Evolutionary conservation across 2,888 invertebrate genomes (phyloP), one percentile per base, ranked within the genome.

Genomic region (Eupsilia transversa): DNA sequence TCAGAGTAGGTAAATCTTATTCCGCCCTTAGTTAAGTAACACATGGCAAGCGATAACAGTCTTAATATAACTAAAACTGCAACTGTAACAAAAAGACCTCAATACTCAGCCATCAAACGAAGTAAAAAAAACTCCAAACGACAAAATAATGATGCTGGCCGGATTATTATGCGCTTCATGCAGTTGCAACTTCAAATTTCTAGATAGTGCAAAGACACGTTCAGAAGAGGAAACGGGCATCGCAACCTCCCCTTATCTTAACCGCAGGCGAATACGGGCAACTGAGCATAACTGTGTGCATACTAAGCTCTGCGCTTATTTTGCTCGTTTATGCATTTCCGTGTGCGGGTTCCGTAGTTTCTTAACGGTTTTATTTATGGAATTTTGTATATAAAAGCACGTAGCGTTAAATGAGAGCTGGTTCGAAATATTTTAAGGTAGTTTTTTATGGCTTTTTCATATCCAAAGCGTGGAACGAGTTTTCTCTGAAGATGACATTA

Each of bases 161-260:
- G 49, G 77, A 86, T 87, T 83, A 85, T 73, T 80, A 79, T 87
- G 65, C 79, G 73, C 59, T 83, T 69, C 77, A 69, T 83, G 77
- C 80, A 77, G 60, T 74, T 68, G 67, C 69, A 83, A 87, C 77
- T 85, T 81, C 78, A 72, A 78, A 86, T 82, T 86, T 76, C 74
- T 73, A 82, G 82, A 83, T 86, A 85, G 74, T 75, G 82, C 67
- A 82, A 79, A 83, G 86, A 84, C 86, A 86, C 87, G 85, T 84
- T 84, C 85, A 77, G 82, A 70, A 82, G 84, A 87, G 83, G 82
- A 84, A 86, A 81, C 83, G 78, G 85, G 85, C 82, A 80, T 74
- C 74, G 82, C 78, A 79, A 80, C 79, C 78, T 74, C 82, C 80
- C 74, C 87, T 89, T 89, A 88, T 90, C 90, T 86, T 72, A 84